Evolutionary conservation across 2,113 vertebrate species (phyloP), one percentile per base, ranked within the genome.

Genomic region (Parotia lawesii): DNA sequence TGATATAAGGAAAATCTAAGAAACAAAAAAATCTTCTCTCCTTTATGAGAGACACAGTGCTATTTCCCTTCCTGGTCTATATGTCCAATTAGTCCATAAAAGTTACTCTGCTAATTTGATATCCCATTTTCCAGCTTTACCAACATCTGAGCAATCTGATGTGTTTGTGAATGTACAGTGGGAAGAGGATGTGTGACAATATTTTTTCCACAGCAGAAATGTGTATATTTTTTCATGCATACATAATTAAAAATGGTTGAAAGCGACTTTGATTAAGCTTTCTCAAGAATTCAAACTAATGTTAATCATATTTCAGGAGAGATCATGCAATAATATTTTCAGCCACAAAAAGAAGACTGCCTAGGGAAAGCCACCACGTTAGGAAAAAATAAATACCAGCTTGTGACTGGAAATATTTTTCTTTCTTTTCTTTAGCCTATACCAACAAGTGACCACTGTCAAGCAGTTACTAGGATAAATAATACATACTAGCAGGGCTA

Each of bases 241-340:
- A 74, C 90, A 80, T 96, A 96, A 95, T 96, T 95, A 93, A 93
- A 95, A 96, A 95, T 84, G 65, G 91, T 93, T 94, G 96, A 95
- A 96, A 96, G 91, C 0, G 1, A 91, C 91, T 95, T 95, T 95
- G 95, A 95, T 97, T 93, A 95, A 88, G 82, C 69, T 96, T 96
- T 86, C 87, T 93, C 79, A 80, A 88, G 70, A 91, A 95, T 95
- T 95, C 92, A 94, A 94, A 71, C 81, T 87, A 91, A 87, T 91
- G 89, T 95, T 95, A 96, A 95, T 95, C 83, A 42, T 85, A 93
- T 84, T 95, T 94, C 85, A 85, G 83, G 50, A 90, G 57, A 83
- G 27, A 93, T 81, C 61, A 50, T 65, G 69, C 85, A 91, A 64
- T 77, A 88, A 14, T 35, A 78, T 85, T 95, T 95, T 84, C 92